Evolutionary conservation across 2,797 vertebrate genomes (phyloP).

Genomic region (Phoebastria nigripes): DNA sequence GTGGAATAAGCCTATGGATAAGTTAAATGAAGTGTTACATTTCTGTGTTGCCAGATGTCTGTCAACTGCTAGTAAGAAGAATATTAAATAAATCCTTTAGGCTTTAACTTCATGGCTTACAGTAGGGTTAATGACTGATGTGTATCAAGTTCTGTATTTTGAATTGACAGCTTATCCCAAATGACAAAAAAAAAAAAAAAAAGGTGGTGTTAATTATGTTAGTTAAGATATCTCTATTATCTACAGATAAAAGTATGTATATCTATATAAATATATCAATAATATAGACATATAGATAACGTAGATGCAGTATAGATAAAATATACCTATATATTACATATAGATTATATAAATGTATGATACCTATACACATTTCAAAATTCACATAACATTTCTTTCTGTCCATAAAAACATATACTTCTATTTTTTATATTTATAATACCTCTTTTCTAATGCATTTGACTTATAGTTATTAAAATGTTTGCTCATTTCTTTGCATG

Average conservation of each 20-base stretch:
- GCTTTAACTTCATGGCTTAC: background rate
- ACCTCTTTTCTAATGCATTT: background rate
- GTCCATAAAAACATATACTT: background rate
- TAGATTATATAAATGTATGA: background rate
- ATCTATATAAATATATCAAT: background rate
- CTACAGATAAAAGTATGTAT: background rate
- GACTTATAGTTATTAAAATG: background rate
- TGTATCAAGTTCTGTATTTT: background rate
- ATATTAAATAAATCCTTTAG: background rate
- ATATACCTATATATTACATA: background rate
- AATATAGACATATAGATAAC: background rate
- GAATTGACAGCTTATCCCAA: background rate
- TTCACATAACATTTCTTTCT: background rate
- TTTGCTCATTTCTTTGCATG: background rate
- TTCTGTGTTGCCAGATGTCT: background rate
- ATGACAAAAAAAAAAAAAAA: background rate
- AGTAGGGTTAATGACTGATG: background rate
- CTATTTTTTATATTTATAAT: background rate
- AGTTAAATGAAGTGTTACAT: background rate
- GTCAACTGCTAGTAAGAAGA: background rate
- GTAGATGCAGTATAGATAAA: background rate
- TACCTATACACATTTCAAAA: background rate
- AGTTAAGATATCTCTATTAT: background rate
- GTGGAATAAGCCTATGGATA: background rate
- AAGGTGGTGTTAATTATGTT: background rate